These are phyloP conservation scores for Apodemia duryi DNA, from an alignment of 2,888 invertebrate species.

Conservation along the genomic window DNA sequence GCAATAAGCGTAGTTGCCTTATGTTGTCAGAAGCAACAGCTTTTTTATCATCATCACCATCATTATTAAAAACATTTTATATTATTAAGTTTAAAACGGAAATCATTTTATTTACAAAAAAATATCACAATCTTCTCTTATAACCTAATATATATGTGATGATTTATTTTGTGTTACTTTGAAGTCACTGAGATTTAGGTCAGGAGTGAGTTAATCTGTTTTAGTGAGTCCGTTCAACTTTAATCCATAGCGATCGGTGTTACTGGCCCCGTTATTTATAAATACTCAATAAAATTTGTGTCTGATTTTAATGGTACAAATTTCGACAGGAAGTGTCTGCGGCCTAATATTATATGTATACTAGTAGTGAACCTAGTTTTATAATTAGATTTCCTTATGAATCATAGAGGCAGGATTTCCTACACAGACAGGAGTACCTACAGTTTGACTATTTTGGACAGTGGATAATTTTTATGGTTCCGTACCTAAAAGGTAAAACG, in stretches of 20 bases:
- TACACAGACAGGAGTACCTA: neutral
- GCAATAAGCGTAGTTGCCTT: too few species aligned
- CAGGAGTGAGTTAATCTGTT: slow-evolving; percentile 14
- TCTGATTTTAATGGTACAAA: slow-evolving; percentile 22
- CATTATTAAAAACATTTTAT: too few species aligned
- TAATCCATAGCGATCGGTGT: slow-evolving; percentile 19
- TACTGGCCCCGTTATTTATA: slow-evolving; percentile 25
- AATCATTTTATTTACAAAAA: too few species aligned
- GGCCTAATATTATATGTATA: neutral
- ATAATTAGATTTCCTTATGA: neutral
- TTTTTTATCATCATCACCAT: too few species aligned
- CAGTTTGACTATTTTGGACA: too few species aligned
- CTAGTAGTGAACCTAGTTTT: neutral
- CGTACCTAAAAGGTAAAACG: too few species aligned
- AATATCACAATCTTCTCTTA: neutral
- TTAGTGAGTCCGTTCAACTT: slow-evolving; percentile 22
- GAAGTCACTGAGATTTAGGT: slow-evolving; percentile 1
- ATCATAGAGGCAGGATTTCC: neutral
- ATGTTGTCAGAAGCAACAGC: too few species aligned
- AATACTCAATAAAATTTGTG: slow-evolving; percentile 26
- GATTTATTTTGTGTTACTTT: slow-evolving; percentile 11
- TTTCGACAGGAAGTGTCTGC: slow-evolving; percentile 12
- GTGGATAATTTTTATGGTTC: too few species aligned
- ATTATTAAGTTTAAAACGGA: too few species aligned
- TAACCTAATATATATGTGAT: neutral